Conservation (phyloP, 1,140 invertebrate species). For the Papilio machaon region DNA sequence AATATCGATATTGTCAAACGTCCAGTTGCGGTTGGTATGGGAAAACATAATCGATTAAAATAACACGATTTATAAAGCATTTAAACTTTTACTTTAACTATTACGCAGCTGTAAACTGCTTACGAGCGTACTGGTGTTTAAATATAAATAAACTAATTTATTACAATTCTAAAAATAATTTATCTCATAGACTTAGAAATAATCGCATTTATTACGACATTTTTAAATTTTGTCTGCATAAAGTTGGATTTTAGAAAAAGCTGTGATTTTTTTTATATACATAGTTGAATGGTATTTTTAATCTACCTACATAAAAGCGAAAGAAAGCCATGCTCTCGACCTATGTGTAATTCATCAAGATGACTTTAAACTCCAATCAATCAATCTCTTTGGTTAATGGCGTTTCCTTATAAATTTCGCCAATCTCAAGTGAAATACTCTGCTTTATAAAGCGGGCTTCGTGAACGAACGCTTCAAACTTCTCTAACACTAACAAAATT, state of each 20-base stretch:
- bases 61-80: conserved; percentile 34
- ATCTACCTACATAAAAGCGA: too few species aligned
- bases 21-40: conserved; percentile 66
- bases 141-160: neutral
- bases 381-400: too few species aligned
- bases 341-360: too few species aligned
- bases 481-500: neutral
- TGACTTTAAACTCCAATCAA: too few species aligned
- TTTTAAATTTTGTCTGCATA: neutral
- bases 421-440: too few species aligned
- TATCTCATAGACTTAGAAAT: neutral
- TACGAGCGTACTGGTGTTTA: neutral
- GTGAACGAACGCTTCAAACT: too few species aligned
- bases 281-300: too few species aligned
- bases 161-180: conserved; percentile 1
- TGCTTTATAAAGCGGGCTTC: too few species aligned
- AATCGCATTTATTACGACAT: neutral
- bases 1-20: conserved; percentile 57
- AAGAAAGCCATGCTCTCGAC: too few species aligned
- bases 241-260: too few species aligned
- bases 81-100: neutral
- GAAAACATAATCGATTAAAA: conserved; percentile 46
- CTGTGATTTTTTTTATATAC: too few species aligned
- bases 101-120: conserved; percentile 33
- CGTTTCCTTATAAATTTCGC: too few species aligned